Evolutionary conservation across 2,797 vertebrate species (phyloP), one percentile per base, ranked within the genome.

Genomic region (Glyptemys insculpta): DNA sequence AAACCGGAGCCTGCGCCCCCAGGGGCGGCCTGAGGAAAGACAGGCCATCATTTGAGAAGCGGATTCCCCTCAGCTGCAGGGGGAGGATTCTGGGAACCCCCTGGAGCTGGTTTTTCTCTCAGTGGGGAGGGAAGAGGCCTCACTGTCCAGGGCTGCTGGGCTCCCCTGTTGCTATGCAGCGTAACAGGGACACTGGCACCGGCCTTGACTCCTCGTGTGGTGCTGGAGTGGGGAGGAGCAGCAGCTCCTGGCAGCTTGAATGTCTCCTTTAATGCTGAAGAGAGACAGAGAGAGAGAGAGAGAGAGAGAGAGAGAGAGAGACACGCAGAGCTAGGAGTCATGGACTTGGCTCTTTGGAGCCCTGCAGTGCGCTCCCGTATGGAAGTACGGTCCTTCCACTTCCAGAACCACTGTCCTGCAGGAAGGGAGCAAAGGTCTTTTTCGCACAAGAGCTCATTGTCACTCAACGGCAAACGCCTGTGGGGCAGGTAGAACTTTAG

Each of bases 281-380:
- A 15, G 14, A 16, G 59, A 62, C 5, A 11, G 12, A 59, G 12
- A 59, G 11, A 57, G 52, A 53, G 50, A 52, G 50, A 50, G 12
- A 16, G n/a, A n/a, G n/a, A n/a, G n/a, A 62, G 16, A 19, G 34
- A 68, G 2, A 8, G 16, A 65, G 18, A 65, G 0, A 65, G 0
- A 19, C 34, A 18, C 3, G 8, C 65, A 5, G 16, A 68, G 65
- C 65, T 18, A 37, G n/a, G n/a, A 68, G n/a, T 21, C 65, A 19
- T 11, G 62, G 65, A 37, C 65, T 68, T 9, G 9, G 65, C 65
- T 68, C 65, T 72, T 5, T 23, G 18, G 37, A 12, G 21, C 65
- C 65, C n/a, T 37, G 18, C n/a, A 12, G 37, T 21, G n/a, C 21
- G 2, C 62, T 68, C 65, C 18, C 18, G 8, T 18, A 21, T 19